Evolutionary conservation across 2,797 vertebrate species (phyloP).

Genomic region (Leuciscus waleckii): DNA sequence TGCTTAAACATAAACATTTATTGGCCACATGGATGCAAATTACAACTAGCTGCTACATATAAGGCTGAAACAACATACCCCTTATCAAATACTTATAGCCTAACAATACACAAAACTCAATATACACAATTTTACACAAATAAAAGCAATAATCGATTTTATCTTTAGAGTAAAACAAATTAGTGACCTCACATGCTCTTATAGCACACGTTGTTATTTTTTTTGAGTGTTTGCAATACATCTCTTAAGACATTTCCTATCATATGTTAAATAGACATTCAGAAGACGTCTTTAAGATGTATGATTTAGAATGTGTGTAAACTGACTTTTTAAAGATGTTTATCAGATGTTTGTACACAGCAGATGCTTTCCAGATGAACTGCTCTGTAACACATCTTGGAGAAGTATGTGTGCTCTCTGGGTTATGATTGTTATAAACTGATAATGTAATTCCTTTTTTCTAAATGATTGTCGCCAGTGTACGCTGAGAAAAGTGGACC

Average conservation of each 20-base stretch:
- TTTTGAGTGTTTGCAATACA: too few species aligned
- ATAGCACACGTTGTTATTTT: too few species aligned
- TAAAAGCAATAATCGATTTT: background rate
- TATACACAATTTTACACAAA: background rate
- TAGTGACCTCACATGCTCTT: background rate
- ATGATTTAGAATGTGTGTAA: too few species aligned
- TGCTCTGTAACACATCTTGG: too few species aligned
- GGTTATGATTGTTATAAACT: background rate
- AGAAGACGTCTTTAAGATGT: too few species aligned
- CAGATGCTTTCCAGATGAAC: too few species aligned
- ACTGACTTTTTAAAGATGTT: too few species aligned
- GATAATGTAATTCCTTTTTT: background rate
- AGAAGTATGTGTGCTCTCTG: too few species aligned
- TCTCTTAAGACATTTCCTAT: too few species aligned
- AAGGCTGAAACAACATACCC: background rate
- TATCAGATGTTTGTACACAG: too few species aligned
- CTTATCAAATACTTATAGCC: background rate
- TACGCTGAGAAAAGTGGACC: background rate
- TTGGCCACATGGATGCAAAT: conserved; percentile 45
- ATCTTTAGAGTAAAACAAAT: background rate
- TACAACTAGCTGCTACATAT: background rate
- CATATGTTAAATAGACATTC: too few species aligned
- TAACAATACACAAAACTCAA: background rate
- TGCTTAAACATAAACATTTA: conserved; percentile 18
- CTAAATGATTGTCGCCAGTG: background rate